Base-by-base conservation (phyloP, 2,797 vertebrate genomes). In the Lerista edwardsae region DNA sequence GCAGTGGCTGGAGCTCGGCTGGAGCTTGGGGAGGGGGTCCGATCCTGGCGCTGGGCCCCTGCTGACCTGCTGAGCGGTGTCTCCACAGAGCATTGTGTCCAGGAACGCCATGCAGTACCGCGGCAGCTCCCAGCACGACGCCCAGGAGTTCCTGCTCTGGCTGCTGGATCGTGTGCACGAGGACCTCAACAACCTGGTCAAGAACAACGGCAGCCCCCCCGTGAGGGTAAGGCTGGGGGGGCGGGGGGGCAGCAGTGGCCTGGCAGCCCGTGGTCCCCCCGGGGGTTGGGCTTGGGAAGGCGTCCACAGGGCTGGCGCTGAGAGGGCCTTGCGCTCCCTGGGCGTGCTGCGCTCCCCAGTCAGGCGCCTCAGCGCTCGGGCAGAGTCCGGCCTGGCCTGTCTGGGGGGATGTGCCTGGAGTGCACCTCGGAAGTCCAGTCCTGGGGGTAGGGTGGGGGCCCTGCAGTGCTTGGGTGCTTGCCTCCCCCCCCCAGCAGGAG, bases 71-170 rank as follows among this genome's bases (percentile, higher is more conserved):
- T 68, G 29, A 23, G 44, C 14, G 57, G 27, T 36, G 75, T 76
- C 91, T n/a, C 93, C 84, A 3, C 94, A 99, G 99, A 98, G 97
- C 83, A 97, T 97, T 0, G 98, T 99, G 88, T 97, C 98, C 25
- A 98, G 97, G 94, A 99, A 98, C 1, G 98, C 98, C 25, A 95
- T 98, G 78, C 99, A 99, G 91, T 99, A 99, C 91, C 97, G 98
- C 3, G 99, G 99, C 55, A 99, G 97, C 0, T 96, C 98, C 51
- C 99, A 99, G 93, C 99, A 99, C 0, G 99, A 99, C 2, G 99
- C 99, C 1, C 99, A 99, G 91, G 99, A 99, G 95, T 99, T 99
- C 91, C 96, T 99, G 69, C 96, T 99, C n/a, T 99, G 99, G 99
- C 97, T 99, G 39, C 95, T 99, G 84, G 98, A 99, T 94, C 94